A percentile compares a stretch with the other conserved stretches of the same genome.
phyloP scores from a whole-genome alignment of 2,888 invertebrate genomes.

The Gortyna flavago region DNA sequence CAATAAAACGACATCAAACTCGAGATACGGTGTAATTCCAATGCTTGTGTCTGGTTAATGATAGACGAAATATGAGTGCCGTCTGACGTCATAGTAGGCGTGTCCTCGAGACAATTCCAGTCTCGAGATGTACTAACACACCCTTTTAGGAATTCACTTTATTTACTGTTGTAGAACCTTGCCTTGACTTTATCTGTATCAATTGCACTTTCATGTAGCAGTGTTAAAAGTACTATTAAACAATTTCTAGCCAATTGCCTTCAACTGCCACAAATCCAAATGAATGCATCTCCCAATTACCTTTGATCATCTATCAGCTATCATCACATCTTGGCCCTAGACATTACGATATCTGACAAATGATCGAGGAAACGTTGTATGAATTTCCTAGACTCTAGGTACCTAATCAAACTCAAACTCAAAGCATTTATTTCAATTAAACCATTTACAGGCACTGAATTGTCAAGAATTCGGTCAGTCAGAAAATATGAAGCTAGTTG shows the following conservation, averaged over 20 bases:
- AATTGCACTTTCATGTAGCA: background rate
- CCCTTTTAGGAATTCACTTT: constrained; percentile 14
- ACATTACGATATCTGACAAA: no score
- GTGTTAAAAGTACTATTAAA: background rate
- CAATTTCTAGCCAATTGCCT: background rate
- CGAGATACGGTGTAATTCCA: background rate
- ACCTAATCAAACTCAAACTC: no score
- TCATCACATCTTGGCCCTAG: background rate
- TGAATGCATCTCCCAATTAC: background rate
- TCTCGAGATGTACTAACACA: constrained; percentile 26
- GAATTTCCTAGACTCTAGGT: no score
- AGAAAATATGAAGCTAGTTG: no score
- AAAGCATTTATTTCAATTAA: no score
- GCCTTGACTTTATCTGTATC: background rate
- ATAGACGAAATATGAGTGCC: constrained; percentile 20
- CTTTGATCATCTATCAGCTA: constrained; percentile 14
- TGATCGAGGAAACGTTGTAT: no score
- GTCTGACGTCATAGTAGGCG: constrained; percentile 46
- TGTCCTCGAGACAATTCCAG: constrained; percentile 25
- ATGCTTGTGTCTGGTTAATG: constrained; percentile 17
- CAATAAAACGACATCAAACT: background rate
- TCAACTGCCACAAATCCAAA: background rate
- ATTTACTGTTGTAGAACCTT: background rate
- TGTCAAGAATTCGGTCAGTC: no score
- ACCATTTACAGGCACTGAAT: no score